Percentiles rank a stretch among this genome's conserved stretches.
phyloP scores from a whole-genome alignment of 2,113 vertebrate species.

The Meleagris gallopavo region DNA sequence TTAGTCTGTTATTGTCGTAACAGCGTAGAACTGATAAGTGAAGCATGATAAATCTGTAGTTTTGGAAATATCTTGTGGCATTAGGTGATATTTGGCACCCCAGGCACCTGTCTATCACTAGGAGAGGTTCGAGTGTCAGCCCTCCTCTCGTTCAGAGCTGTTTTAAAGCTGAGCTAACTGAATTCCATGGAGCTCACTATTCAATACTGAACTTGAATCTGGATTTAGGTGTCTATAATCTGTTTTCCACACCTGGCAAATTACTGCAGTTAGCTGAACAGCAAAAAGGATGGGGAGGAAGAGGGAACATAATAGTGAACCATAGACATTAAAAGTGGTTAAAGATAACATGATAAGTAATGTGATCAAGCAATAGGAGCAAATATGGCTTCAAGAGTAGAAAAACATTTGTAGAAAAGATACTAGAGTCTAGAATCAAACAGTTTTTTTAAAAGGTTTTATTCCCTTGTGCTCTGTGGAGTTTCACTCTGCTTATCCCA shows the following conservation, averaged over 20 bases:
- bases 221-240: not conserved
- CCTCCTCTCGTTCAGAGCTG: not conserved
- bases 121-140: not conserved
- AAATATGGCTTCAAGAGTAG: not conserved
- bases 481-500: not conserved
- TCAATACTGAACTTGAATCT: not conserved
- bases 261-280: not conserved
- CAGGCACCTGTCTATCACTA: not conserved
- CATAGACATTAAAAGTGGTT: not conserved
- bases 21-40: not conserved
- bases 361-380: not conserved
- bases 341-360: not conserved
- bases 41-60: not conserved
- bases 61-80: not conserved
- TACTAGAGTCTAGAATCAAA: not conserved
- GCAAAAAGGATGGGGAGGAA: not conserved
- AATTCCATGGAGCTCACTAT: not conserved
- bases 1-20: not conserved
- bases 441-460: not conserved
- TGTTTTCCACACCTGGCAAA: not conserved
- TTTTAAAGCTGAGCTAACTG: not conserved
- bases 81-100: rapidly evolving
- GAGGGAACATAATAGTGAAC: not conserved
- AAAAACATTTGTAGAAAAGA: not conserved
- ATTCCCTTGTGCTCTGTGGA: not conserved